Base-by-base conservation (phyloP, 2,113 vertebrate genomes). In the Salvelinus sp. region DNA sequence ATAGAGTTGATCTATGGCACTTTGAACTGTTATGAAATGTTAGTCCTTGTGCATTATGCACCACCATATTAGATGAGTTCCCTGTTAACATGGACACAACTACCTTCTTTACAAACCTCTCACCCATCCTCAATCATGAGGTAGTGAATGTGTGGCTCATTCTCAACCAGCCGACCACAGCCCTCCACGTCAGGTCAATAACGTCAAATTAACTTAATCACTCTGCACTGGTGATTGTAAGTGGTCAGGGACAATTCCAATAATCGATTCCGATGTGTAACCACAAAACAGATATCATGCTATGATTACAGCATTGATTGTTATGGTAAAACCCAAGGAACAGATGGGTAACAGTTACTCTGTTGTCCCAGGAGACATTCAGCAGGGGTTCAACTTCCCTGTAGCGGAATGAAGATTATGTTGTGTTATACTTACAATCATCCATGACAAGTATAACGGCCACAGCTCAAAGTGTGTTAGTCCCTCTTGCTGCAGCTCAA, bases 391-490 rank as follows among this genome's bases (percentile, higher is more conserved):
- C 18, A 18, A 44, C 9, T 44, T 44, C 38, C 38, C 9, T 44
- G 38, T 44, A 44, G 38, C 7, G 48, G 30, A 0, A 0, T 30
- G 2, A 18, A 47, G 58, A 82, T 57, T 4, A 44, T 60, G 3
- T 30, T 48, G 7, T 68, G 47, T 60, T 75, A 22, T 57, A 33
- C 64, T 54, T 79, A 30, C 30, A 50, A 68, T 73, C 23, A 0
- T 71, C 30, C 73, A 66, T 23, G 57, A 76, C 79, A 63, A 1
- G 77, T 81, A 78, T 73, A 76, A 60, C 79, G 72, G 67, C 50
- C 50, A 18, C 73, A 25, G 74, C 75, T 78, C 62, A 33, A 47
- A 72, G 76, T 85, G 78, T 83, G 79, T 79, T 71, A 71, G 47
- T 70, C 57, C 71, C 48, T 54, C 76, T 69, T 75, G 80, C 72